A percentile compares a stretch with the other conserved stretches of the same genome.
Evolutionary conservation across 2,113 vertebrate species (phyloP).

Genomic region (Labeo catla): DNA sequence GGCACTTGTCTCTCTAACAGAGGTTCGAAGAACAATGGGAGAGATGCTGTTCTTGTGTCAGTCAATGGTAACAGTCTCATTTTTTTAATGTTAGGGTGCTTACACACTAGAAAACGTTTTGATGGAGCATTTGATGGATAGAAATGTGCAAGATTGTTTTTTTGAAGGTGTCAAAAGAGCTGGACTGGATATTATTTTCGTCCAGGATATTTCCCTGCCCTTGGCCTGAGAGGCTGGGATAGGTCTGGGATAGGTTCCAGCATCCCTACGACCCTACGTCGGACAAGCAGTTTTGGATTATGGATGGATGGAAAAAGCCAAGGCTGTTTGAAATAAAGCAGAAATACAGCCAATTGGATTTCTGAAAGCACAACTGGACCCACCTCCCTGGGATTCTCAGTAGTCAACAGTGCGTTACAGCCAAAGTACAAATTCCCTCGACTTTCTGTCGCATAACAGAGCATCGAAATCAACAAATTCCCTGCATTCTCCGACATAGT

Average conservation of each 20-base stretch:
- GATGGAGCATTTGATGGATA: background rate
- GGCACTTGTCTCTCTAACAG: background rate
- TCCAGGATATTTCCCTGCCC: background rate
- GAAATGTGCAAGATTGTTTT: background rate
- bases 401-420: background rate
- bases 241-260: background rate
- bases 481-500: background rate
- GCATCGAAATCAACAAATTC: background rate
- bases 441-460: background rate
- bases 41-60: constrained; percentile 20
- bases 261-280: background rate
- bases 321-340: background rate
- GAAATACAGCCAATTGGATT: constrained; percentile 11
- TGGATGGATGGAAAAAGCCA: background rate
- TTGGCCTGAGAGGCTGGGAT: background rate
- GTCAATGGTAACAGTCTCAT: constrained; percentile 7
- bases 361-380: constrained; percentile 29
- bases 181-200: background rate
- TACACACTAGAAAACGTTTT: constrained; percentile 10
- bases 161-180: background rate
- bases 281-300: background rate
- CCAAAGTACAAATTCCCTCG: background rate
- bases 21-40: background rate
- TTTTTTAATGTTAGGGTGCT: background rate
- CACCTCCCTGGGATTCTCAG: background rate